phyloP scores from a whole-genome alignment of 2,888 invertebrate genomes.

The Hyles lineata region DNA sequence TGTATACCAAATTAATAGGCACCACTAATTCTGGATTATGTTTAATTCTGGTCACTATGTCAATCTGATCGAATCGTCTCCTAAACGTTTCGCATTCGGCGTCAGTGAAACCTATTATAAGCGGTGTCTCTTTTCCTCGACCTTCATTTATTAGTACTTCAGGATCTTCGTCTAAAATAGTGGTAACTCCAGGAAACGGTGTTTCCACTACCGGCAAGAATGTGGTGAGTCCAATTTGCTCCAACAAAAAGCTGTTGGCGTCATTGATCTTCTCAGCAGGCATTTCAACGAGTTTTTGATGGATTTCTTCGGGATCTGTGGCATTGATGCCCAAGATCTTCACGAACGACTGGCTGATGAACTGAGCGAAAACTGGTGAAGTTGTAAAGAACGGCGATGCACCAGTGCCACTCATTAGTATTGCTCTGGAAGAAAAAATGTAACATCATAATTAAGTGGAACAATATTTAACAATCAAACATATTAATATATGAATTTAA shows the following conservation, averaged over 20 bases:
- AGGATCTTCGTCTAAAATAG: constrained; percentile 69
- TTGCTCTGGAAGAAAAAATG: constrained; percentile 58
- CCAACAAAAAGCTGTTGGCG: constrained; percentile 58
- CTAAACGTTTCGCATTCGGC: constrained; percentile 70
- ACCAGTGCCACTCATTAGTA: constrained; percentile 71
- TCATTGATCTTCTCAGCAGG: constrained; percentile 62
- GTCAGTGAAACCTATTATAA: constrained; percentile 68
- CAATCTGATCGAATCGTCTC: constrained; percentile 56
- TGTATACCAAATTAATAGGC: constrained; percentile 54
- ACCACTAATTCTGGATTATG: constrained; percentile 53
- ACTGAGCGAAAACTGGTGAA: constrained; percentile 61
- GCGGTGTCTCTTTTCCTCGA: constrained; percentile 63
- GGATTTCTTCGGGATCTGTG: constrained; percentile 59
- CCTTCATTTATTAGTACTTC: constrained; percentile 60
- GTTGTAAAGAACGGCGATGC: constrained; percentile 60
- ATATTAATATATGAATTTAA: not conserved
- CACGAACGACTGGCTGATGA: constrained; percentile 56
- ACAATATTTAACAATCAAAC: not conserved
- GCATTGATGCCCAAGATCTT: constrained; percentile 73
- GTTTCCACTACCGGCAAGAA: constrained; percentile 73
- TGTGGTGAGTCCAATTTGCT: constrained; percentile 58
- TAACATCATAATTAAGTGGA: not conserved
- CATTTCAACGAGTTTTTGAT: constrained; percentile 57
- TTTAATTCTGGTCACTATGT: constrained; percentile 53
- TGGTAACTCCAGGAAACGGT: constrained; percentile 58